Percentiles rank a stretch among this genome's conserved stretches.
Evolutionary conservation across 2,888 invertebrate genomes (phyloP).

Genomic region (Empis stercorea): DNA sequence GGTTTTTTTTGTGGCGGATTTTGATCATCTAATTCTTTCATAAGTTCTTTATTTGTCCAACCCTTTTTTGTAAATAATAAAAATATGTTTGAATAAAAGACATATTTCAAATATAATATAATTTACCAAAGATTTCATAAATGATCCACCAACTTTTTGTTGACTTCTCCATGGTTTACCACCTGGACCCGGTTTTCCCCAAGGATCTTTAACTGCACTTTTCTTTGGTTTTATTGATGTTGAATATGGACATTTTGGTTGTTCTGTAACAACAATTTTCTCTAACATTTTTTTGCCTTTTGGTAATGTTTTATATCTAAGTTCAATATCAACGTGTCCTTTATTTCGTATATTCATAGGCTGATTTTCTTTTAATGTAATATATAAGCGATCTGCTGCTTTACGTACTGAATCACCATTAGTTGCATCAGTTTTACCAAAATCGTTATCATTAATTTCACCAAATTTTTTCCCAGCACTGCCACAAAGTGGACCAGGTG

Average conservation of each 20-base stretch:
- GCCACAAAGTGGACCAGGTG: background rate
- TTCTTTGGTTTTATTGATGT: slow-evolving; percentile 11
- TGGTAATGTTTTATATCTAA: slow-evolving; percentile 49
- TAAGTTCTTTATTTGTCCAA: slow-evolving; percentile 35
- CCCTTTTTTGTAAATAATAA: slow-evolving; percentile 21
- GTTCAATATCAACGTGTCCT: slow-evolving; percentile 52
- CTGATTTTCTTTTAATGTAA: slow-evolving; percentile 45
- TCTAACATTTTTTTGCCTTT: slow-evolving; percentile 43
- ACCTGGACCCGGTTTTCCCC: slow-evolving; percentile 39
- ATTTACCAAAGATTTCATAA: slow-evolving; percentile 63
- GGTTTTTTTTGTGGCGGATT: slow-evolving; percentile 31
- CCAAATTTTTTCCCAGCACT: slow-evolving; percentile 9
- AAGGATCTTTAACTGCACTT: slow-evolving; percentile 20
- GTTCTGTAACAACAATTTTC: slow-evolving; percentile 33
- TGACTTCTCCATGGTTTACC: slow-evolving; percentile 64
- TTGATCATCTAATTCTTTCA: slow-evolving; percentile 33
- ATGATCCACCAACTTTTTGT: slow-evolving; percentile 55
- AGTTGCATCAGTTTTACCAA: slow-evolving; percentile 9
- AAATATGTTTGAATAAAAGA: slow-evolving; percentile 1
- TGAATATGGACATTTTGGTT: slow-evolving; percentile 20
- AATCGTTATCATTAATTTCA: slow-evolving; percentile 11
- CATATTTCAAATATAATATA: background rate
- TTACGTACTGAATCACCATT: slow-evolving; percentile 17
- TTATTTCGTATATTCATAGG: slow-evolving; percentile 48
- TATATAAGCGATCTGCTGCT: slow-evolving; percentile 25